Evolutionary conservation across 2,113 vertebrate genomes (phyloP).

Genomic region (Xiphophorus couchianus): DNA sequence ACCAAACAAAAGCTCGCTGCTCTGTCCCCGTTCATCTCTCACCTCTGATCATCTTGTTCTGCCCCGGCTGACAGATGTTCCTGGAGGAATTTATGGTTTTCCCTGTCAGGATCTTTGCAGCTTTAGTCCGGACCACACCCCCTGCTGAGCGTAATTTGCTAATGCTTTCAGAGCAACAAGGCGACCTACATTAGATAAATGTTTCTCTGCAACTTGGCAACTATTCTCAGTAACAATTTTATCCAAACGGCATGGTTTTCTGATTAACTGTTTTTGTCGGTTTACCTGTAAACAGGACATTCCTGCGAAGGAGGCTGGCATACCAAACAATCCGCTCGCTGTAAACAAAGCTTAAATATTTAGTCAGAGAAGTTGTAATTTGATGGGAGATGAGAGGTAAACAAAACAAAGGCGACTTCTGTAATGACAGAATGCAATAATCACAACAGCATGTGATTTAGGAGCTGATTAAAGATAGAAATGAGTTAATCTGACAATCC

Average conservation of each 20-base stretch:
- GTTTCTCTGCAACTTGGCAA: neutral
- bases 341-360: conserved; percentile 15
- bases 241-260: conserved; percentile 8
- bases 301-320: conserved; percentile 6
- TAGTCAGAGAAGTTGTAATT: neutral
- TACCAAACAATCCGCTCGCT: neutral
- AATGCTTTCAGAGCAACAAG: neutral
- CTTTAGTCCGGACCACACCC: neutral
- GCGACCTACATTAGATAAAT: neutral
- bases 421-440: neutral
- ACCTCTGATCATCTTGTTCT: neutral
- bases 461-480: neutral
- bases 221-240: neutral
- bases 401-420: neutral
- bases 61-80: neutral
- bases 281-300: conserved; percentile 54
- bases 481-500: neutral
- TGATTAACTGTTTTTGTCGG: conserved; percentile 18
- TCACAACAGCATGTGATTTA: neutral
- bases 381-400: conserved; percentile 5
- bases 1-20: conserved; percentile 2
- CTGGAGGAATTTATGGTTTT: neutral
- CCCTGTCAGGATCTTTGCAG: neutral
- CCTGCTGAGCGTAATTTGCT: neutral
- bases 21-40: neutral